Evolutionary conservation across 2,888 invertebrate species (phyloP), one percentile per base, ranked within the genome.

Genomic region (Catocala nupta): DNA sequence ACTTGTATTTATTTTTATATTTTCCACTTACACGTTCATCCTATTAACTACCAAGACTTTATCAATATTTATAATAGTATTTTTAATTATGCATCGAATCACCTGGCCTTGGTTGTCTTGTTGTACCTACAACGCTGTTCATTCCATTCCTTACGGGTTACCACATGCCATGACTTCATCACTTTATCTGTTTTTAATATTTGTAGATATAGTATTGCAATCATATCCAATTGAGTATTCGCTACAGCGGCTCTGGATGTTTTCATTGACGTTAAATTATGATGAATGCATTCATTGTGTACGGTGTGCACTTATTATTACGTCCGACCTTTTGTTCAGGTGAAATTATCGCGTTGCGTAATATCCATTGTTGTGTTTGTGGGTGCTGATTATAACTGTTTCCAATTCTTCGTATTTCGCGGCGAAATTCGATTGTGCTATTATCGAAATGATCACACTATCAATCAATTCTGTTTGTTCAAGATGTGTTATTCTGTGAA

Each of bases 261-360:
- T 84, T 86, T 83, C 84, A 86, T 85, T 88, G 85, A 81, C 77
- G 84, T 85, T 85, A 83, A 86, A 87, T 86, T 86, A 88, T 86
- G 86, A 86, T 87, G 88, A 86, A 87, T 87, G 85, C 85, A 82
- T 81, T 83, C 86, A 88, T 87, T 88, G 88, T 83, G 72, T 68
- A 49, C 62, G 8, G 69, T 80, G 81, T 83, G 79, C 78, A 84
- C 74, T 83, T 84, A 82, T 84, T 85, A 84, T 70, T 76, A 69
- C 78, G 76, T 78, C 80, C 83, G 78, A 87, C 84, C 89, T 88
- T 90, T 91, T 90, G 90, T 90, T 85, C 82, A 77, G 72, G 81
- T 77, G 75, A 88, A 88, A 89, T 91, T 86, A 85, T 87, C 81
- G 78, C 80, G 78, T 90, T 90, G 80, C 81, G 83, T 80, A 88